Conservation (phyloP, 1,140 invertebrate species). For the Drosophila ananassae region DNA sequence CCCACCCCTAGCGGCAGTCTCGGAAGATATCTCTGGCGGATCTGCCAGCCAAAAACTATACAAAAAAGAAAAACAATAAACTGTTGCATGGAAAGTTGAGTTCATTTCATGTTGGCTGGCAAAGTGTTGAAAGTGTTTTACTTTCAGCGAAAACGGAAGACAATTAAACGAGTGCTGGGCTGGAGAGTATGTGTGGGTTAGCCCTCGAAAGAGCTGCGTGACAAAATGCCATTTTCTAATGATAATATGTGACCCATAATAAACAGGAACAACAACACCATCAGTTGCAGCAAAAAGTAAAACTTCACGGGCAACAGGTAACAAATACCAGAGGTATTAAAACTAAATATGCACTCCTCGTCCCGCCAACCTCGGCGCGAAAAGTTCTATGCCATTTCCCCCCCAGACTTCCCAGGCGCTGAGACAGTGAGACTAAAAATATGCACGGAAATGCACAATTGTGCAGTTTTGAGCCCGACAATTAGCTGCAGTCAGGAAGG, state of each 20-base stretch:
- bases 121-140: conserved; percentile 54
- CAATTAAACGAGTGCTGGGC: conserved; percentile 37
- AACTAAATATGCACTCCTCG: conserved; percentile 78
- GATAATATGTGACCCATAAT: conserved; percentile 80
- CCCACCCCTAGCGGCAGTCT: conserved; percentile 34
- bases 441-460: conserved; percentile 84
- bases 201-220: conserved; percentile 66
- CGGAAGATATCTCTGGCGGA: conserved; percentile 16
- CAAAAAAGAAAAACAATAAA: neutral
- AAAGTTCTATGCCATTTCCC: conserved; percentile 8
- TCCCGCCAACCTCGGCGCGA: neutral
- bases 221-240: conserved; percentile 83
- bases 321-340: conserved; percentile 80
- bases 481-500: conserved; percentile 75
- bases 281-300: conserved; percentile 77
- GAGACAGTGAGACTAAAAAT: conserved; percentile 65
- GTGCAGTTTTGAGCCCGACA: conserved; percentile 77
- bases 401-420: neutral
- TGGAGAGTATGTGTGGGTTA: conserved; percentile 10
- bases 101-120: conserved; percentile 29
- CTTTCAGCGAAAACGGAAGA: conserved; percentile 54
- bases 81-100: conserved; percentile 46
- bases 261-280: conserved; percentile 55
- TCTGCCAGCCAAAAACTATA: conserved; percentile 23
- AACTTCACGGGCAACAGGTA: conserved; percentile 74